These are phyloP conservation scores for Halictus rubicundus DNA, from an alignment of 1,140 invertebrate genomes.

Conservation along the genomic window DNA sequence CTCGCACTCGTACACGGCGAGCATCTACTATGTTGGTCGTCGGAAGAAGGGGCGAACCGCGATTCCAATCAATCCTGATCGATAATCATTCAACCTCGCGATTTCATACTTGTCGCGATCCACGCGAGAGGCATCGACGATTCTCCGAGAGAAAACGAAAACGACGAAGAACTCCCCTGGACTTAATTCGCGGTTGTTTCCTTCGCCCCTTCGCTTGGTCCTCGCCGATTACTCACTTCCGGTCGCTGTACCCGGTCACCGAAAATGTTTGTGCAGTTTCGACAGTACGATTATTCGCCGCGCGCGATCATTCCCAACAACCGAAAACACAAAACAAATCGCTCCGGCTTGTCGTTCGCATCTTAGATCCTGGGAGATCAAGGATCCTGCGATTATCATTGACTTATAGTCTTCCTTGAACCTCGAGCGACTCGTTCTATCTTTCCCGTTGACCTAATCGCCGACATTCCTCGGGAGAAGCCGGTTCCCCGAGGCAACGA, in stretches of 20 bases:
- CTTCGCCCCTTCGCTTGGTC: constrained; percentile 39
- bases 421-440: neutral
- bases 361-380: no score
- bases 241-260: neutral
- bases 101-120: neutral
- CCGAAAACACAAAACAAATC: neutral
- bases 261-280: neutral
- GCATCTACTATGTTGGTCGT: constrained; percentile 19
- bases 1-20: constrained; percentile 19
- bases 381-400: no score
- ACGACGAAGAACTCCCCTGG: neutral
- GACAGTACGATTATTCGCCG: neutral
- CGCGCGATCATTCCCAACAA: no score
- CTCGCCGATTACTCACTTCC: constrained; percentile 11
- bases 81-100: neutral
- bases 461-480: neutral
- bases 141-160: constrained; percentile 46
- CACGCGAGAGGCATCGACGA: constrained; percentile 51
- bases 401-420: no score
- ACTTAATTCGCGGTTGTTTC: neutral
- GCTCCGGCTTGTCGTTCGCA: no score
- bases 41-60: constrained; percentile 38
- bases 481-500: neutral
- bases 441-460: neutral
- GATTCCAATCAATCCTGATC: neutral